These are phyloP conservation scores for Melipona quadrifasciata DNA, from an alignment of 1,140 invertebrate genomes.

Conservation along the genomic window DNA sequence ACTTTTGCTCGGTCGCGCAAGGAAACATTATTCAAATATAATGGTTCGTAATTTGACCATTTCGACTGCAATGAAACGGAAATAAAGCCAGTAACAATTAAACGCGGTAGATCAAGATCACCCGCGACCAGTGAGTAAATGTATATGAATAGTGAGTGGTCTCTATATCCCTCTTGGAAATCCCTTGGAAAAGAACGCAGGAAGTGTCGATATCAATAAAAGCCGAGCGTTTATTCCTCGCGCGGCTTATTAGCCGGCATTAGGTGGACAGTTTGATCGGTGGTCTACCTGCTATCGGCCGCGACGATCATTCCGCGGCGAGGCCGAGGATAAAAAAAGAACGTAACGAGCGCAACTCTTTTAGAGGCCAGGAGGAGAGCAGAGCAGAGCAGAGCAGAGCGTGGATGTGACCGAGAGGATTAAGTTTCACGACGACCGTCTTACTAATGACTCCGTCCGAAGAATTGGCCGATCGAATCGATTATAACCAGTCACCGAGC, in stretches of 20 bases:
- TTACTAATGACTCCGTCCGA: conserved; percentile 58
- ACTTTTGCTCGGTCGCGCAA: neutral
- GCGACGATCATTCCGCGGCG: neutral
- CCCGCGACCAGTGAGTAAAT: neutral
- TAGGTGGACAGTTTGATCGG: conserved; percentile 52
- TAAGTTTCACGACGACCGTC: conserved; percentile 62
- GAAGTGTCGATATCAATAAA: conserved; percentile 45
- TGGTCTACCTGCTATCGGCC: conserved; percentile 14
- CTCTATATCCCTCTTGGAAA: neutral
- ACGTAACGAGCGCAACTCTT: neutral
- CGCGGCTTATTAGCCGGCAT: conserved; percentile 44
- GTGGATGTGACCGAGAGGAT: conserved; percentile 45
- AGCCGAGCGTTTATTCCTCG: conserved; percentile 25
- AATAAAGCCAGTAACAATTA: neutral
- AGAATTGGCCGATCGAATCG: conserved; percentile 67
- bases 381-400: neutral
- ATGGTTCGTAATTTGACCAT: neutral
- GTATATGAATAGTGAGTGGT: too few species aligned
- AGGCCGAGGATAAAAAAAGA: neutral
- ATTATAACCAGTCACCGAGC: conserved; percentile 55
- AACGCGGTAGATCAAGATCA: neutral
- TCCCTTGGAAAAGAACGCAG: too few species aligned
- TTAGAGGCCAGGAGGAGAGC: neutral
- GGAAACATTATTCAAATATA: neutral
- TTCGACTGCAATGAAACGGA: neutral